These are phyloP conservation scores for Melanotaenia nigrans DNA, from an alignment of 2,797 vertebrate genomes.

Conservation along the genomic window DNA sequence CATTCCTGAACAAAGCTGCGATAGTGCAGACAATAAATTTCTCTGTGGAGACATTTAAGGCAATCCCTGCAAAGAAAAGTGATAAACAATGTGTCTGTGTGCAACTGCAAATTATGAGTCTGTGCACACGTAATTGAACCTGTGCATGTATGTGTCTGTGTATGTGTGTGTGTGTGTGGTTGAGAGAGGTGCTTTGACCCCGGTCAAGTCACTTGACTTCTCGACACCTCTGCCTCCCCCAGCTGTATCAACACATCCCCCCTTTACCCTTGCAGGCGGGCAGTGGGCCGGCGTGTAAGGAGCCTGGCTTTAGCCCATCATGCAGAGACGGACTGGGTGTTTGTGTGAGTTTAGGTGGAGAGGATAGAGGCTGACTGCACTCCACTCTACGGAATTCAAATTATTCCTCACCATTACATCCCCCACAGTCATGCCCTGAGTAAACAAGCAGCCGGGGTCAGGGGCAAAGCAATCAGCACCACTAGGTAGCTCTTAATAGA, in stretches of 20 bases:
- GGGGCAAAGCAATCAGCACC: constrained; percentile 82
- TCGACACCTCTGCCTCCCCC: constrained; percentile 74
- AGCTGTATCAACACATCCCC: constrained; percentile 82
- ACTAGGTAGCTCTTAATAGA: constrained; percentile 72
- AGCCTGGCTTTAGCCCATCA: constrained; percentile 72
- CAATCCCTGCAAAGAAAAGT: constrained; percentile 40
- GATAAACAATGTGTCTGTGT: constrained; percentile 30
- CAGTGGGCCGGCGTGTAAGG: constrained; percentile 70
- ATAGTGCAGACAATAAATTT: constrained; percentile 43
- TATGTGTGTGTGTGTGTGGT: constrained; percentile 38
- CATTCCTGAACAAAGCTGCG: constrained; percentile 51
- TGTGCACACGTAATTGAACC: constrained; percentile 24
- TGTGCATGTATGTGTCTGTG: constrained; percentile 36
- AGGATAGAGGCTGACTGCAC: constrained; percentile 50
- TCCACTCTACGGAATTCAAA: constrained; percentile 74
- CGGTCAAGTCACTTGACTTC: constrained; percentile 83
- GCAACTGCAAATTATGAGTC: constrained; percentile 14
- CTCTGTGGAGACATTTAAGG: constrained; percentile 34
- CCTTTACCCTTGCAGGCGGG: constrained; percentile 48
- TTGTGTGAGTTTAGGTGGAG: constrained; percentile 72
- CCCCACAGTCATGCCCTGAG: constrained; percentile 77
- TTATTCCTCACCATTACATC: constrained; percentile 65
- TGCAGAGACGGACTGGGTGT: constrained; percentile 71
- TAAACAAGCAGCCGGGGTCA: constrained; percentile 80
- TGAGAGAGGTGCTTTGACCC: constrained; percentile 74